Base-by-base conservation (phyloP, 2,797 vertebrate species). In the Eidolon dupreanum region DNA sequence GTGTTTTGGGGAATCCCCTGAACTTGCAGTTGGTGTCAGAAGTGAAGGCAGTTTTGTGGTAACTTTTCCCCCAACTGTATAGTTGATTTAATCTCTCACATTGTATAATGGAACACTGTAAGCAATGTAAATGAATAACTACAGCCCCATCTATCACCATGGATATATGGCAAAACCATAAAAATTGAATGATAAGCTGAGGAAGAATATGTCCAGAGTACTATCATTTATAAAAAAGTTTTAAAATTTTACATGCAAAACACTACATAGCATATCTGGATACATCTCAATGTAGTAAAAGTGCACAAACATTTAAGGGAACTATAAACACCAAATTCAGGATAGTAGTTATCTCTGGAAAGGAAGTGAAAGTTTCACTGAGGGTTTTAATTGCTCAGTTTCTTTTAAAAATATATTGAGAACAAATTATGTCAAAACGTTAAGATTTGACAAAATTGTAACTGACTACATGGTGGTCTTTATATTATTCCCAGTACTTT, bases 41-140 rank as follows among this genome's bases (percentile, higher is more conserved):
- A 87, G 7, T 73, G 17, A 26, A 51, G 43, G 17, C 13, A 8
- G 31, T 75, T 57, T 83, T 87, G 6, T 31, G 19, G 22, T 36
- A 5, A 82, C 53, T 65, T 0, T 24, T 26, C 36, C 8, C 57
- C 61, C 61, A 93, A 55, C 22, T 70, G 16, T 41, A 75, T 13
- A 38, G 38, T 63, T 94, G 66, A 61, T 46, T 78, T 73, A 88
- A 88, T 11, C 11, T 73, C 55, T 79, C 53, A 89, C 49, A 77
- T 46, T 66, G 51, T 63, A 77, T 12, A 65, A 87, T 9, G 19
- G n/a, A 75, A 82, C 59, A 36, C 19, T 33, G 36, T 81, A 82
- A 93, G 19, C 24, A 46, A 57, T 77, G 82, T 71, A 68, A 94
- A 90, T 59, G 20, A 61, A 49, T 92, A 88, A 92, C 41, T 88